Evolutionary conservation across 2,113 vertebrate species (phyloP).

Genomic region (Hylia prasina): DNA sequence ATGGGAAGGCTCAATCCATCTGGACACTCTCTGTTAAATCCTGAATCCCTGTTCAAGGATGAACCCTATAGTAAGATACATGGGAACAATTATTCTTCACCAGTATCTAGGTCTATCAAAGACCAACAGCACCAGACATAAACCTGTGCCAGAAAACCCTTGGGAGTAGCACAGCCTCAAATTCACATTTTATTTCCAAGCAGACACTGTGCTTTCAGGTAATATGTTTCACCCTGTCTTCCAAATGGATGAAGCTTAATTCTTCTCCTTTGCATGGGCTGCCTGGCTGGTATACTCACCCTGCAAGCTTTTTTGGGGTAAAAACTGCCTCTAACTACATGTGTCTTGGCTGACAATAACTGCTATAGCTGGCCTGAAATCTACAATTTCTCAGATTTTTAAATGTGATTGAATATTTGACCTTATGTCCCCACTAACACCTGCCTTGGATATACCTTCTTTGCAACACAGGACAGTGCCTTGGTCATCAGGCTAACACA

Average conservation of each 20-base stretch:
- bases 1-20: neutral
- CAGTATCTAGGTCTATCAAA: neutral
- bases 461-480: neutral
- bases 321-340: neutral
- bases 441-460: neutral
- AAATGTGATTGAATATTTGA: neutral
- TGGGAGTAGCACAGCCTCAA: neutral
- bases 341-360: neutral
- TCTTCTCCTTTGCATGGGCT: neutral
- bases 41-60: neutral
- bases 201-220: neutral
- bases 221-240: neutral
- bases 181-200: neutral
- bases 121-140: neutral
- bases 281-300: neutral
- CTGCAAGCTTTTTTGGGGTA: neutral
- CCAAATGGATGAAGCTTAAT: neutral
- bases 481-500: neutral
- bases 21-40: neutral
- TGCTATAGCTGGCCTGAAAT: neutral
- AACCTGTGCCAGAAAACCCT: neutral
- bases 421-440: neutral
- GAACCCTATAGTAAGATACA: neutral
- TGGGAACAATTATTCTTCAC: neutral
- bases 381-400: neutral